Conservation (phyloP, 2,113 vertebrate genomes). For the Eulacestoma nigropectus region DNA sequence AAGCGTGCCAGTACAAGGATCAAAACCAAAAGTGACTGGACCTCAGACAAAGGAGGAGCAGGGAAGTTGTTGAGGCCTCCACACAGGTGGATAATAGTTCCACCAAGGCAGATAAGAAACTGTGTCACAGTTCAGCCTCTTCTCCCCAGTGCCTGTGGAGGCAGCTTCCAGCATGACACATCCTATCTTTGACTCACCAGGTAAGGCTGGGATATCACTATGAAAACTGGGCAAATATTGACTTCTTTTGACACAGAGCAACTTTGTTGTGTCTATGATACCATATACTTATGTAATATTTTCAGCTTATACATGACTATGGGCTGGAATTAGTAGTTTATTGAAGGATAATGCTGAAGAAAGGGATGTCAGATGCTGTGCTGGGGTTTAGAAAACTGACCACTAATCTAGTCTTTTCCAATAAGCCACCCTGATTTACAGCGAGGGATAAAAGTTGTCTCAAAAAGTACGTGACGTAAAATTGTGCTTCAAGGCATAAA, state of each 20-base stretch:
- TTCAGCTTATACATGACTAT: not conserved
- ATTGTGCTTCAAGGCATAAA: not conserved
- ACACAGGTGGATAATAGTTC: not conserved
- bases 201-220: not conserved
- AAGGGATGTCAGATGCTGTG: not conserved
- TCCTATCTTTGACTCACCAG: not conserved
- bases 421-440: not conserved
- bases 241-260: not conserved
- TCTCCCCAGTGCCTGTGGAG: not conserved
- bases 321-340: not conserved
- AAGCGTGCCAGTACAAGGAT: not conserved
- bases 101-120: not conserved
- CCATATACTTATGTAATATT: not conserved
- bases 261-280: not conserved
- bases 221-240: not conserved
- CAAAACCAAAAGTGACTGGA: not conserved
- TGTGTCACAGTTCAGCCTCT: not conserved
- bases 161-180: not conserved
- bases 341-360: not conserved
- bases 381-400: not conserved
- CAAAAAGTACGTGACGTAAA: not conserved
- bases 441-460: not conserved
- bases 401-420: not conserved
- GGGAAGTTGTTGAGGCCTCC: not conserved
- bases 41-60: not conserved